Evolutionary conservation across 2,888 invertebrate genomes (phyloP).

Genomic region (Phaonia tiefii): DNA sequence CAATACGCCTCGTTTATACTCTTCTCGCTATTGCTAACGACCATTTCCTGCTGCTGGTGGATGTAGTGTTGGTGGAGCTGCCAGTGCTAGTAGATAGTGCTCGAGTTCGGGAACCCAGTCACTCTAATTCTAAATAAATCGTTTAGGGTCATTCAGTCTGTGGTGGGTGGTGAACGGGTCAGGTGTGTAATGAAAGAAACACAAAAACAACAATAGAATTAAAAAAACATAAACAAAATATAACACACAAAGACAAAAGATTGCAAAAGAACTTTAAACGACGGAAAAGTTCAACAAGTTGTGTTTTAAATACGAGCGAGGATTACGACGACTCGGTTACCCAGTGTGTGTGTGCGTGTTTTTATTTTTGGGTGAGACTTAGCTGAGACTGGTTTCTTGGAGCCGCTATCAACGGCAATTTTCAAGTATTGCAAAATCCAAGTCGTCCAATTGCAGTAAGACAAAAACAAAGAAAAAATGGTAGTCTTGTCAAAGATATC

Average conservation of each 20-base stretch:
- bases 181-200: slow-evolving; percentile 2
- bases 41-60: not conserved
- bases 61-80: not conserved
- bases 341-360: not conserved
- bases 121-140: too few relatives aligned
- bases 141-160: not conserved
- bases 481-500: slow-evolving; percentile 84
- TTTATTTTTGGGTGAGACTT: not conserved
- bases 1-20: not conserved
- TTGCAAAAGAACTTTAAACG: not conserved
- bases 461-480: slow-evolving; percentile 69
- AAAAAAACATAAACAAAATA: slow-evolving; percentile 13
- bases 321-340: slow-evolving; percentile 1
- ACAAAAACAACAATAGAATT: not conserved
- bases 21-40: not conserved
- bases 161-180: slow-evolving; percentile 37
- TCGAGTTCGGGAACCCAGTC: not conserved
- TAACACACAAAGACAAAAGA: slow-evolving; percentile 12
- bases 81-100: not conserved
- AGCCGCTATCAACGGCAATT: not conserved
- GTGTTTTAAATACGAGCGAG: not conserved
- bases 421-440: slow-evolving; percentile 23
- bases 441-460: not conserved
- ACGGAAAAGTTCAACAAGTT: not conserved
- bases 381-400: slow-evolving; percentile 18